Evolutionary conservation across 2,888 invertebrate genomes (phyloP).

Genomic region (Protonemura montana): DNA sequence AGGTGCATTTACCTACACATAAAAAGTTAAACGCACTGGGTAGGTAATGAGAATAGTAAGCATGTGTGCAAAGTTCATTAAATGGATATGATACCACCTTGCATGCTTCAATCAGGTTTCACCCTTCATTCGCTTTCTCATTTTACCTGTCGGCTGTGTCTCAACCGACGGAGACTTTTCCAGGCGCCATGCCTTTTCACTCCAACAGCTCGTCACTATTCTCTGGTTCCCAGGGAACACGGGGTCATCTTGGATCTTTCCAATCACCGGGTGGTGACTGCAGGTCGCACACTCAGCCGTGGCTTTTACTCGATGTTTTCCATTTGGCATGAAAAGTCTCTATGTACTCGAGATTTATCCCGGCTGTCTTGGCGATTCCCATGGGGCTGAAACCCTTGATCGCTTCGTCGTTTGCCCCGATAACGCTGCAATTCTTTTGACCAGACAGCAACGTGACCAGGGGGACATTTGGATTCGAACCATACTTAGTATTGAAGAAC

Average conservation of each 20-base stretch:
- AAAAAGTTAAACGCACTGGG: neutral
- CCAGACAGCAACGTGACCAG: constrained; percentile 84
- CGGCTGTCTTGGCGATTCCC: constrained; percentile 80
- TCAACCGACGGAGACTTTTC: neutral
- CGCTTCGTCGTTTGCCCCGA: constrained; percentile 53
- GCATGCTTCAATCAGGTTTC: constrained; percentile 19
- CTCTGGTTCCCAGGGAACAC: neutral
- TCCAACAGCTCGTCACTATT: neutral
- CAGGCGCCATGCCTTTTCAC: neutral
- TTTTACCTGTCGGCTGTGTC: neutral
- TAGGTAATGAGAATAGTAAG: neutral
- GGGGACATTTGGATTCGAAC: constrained; percentile 61
- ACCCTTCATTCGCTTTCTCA: neutral
- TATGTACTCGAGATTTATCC: constrained; percentile 82
- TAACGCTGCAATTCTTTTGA: constrained; percentile 56
- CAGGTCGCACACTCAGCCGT: constrained; percentile 62
- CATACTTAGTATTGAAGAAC: constrained; percentile 69
- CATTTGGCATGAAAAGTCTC: constrained; percentile 85
- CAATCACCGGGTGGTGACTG: neutral
- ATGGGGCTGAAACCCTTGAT: constrained; percentile 72
- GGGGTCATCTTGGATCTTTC: neutral
- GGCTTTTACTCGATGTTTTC: constrained; percentile 75
- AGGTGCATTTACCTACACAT: neutral
- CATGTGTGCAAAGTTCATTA: neutral
- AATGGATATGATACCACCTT: neutral